Evolutionary conservation across 2,888 invertebrate species (phyloP).

Genomic region (Volucella inanis): DNA sequence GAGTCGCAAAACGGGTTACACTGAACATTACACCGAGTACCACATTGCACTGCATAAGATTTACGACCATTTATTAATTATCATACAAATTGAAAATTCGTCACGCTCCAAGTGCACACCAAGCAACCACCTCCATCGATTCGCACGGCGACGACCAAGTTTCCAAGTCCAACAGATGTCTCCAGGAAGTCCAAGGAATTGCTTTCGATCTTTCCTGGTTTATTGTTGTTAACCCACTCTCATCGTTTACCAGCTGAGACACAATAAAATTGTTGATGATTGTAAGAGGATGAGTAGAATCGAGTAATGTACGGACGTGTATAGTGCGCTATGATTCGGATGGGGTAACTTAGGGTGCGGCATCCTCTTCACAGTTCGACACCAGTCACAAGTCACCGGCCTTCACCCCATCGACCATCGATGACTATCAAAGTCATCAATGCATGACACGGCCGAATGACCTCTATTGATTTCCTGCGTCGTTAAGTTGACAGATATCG

Average conservation of each 20-base stretch:
- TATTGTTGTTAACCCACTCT: not conserved
- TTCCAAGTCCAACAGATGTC: slow-evolving; percentile 60
- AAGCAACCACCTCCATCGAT: slow-evolving; percentile 55
- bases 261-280: slow-evolving; percentile 26
- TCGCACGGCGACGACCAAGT: slow-evolving; percentile 33
- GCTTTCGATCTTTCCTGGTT: slow-evolving; percentile 20
- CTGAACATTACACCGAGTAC: not conserved
- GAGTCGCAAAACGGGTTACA: slow-evolving; percentile 67
- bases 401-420: slow-evolving; percentile 31
- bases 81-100: slow-evolving; percentile 77
- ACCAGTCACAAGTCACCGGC: slow-evolving; percentile 44
- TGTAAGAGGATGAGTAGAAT: not conserved
- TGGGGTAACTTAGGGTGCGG: slow-evolving; percentile 68
- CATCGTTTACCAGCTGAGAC: slow-evolving; percentile 29
- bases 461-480: slow-evolving; percentile 73
- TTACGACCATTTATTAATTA: slow-evolving; percentile 76
- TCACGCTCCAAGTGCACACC: slow-evolving; percentile 73
- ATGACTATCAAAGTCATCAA: slow-evolving; percentile 51
- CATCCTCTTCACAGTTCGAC: slow-evolving; percentile 73
- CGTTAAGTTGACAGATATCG: slow-evolving; percentile 58
- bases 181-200: slow-evolving; percentile 58
- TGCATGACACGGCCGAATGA: slow-evolving; percentile 68
- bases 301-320: not conserved
- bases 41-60: slow-evolving; percentile 57
- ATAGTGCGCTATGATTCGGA: slow-evolving; percentile 51